Conservation (phyloP, 2,113 vertebrate genomes). For the Campylomormyrus tamandua region DNA sequence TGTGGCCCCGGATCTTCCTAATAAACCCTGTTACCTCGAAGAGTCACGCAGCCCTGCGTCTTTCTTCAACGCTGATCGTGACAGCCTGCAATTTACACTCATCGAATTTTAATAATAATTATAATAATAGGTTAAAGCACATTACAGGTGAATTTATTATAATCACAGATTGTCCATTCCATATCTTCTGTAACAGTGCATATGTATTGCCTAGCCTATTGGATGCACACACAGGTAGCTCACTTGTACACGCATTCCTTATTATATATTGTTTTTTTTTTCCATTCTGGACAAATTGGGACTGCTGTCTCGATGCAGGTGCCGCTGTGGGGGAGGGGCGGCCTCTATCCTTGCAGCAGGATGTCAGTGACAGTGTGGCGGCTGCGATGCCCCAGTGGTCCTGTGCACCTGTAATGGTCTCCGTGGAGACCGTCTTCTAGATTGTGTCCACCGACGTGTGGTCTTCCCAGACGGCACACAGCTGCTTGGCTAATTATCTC, state of each 20-base stretch:
- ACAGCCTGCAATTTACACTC: neutral
- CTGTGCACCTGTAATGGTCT: slow-evolving; percentile 46
- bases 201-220: neutral
- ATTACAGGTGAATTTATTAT: neutral
- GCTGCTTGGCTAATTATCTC: slow-evolving; percentile 61
- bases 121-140: neutral
- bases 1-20: no score
- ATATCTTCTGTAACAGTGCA: neutral
- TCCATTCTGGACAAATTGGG: neutral
- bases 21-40: no score
- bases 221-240: neutral
- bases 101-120: neutral
- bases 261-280: neutral
- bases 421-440: slow-evolving; percentile 31
- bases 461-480: slow-evolving; percentile 54
- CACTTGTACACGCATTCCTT: neutral
- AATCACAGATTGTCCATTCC: neutral
- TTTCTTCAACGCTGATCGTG: no score
- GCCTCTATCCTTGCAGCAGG: slow-evolving; percentile 36
- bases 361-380: slow-evolving; percentile 36
- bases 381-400: neutral
- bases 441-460: slow-evolving; percentile 34
- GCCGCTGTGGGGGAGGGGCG: neutral
- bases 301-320: neutral
- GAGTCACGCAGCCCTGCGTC: no score